These are phyloP conservation scores for Anoplolepis gracilipes DNA, from an alignment of 1,140 invertebrate species.

Conservation along the genomic window DNA sequence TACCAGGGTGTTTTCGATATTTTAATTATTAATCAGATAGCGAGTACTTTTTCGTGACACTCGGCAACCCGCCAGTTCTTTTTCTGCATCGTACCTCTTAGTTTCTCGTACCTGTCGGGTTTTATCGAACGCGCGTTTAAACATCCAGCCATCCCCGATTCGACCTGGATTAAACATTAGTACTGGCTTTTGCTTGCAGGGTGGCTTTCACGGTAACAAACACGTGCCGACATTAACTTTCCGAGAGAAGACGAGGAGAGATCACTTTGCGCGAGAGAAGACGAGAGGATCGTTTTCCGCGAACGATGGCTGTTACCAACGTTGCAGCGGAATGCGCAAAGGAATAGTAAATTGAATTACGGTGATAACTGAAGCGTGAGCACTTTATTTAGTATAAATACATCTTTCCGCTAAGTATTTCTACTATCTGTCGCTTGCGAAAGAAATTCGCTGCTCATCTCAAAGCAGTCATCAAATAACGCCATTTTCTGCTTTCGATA, in stretches of 20 bases:
- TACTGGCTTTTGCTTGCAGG: conserved; percentile 5
- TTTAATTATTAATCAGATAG: conserved; percentile 52
- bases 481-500: not conserved
- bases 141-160: conserved; percentile 5
- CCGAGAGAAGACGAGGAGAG: not conserved
- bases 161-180: conserved; percentile 31
- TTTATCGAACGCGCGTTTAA: conserved; percentile 50
- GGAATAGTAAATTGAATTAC: conserved; percentile 44
- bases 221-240: conserved; percentile 43
- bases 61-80: not conserved
- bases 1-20: conserved; percentile 37
- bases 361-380: conserved; percentile 15
- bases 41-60: conserved; percentile 13
- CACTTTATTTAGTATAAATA: conserved; percentile 45
- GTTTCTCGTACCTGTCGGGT: not conserved
- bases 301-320: conserved; percentile 28
- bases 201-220: conserved; percentile 39
- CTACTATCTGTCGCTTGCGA: not conserved
- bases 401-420: conserved; percentile 16
- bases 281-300: conserved; percentile 9
- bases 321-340: conserved; percentile 29
- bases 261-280: not conserved
- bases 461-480: not conserved
- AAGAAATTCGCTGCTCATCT: conserved; percentile 1
- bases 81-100: not conserved